These are phyloP conservation scores for Thelaira solivaga DNA, from an alignment of 2,888 invertebrate genomes.

Conservation along the genomic window DNA sequence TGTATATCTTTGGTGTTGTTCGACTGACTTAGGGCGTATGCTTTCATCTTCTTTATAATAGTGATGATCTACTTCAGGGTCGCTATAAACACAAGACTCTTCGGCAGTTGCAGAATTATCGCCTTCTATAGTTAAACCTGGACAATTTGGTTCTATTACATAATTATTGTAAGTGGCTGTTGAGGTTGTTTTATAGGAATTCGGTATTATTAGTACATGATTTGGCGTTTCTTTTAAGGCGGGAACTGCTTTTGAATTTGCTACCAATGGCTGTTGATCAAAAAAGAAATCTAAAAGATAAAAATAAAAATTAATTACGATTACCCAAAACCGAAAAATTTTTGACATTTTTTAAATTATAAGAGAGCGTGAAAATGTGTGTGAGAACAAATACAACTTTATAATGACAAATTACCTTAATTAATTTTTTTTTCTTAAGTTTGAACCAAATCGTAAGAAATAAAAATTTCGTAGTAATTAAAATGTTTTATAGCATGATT, in stretches of 20 bases:
- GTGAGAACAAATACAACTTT: not conserved
- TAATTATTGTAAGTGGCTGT: constrained; percentile 38
- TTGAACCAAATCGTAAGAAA: constrained; percentile 20
- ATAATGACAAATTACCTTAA: constrained; percentile 13
- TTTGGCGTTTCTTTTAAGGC: constrained; percentile 24
- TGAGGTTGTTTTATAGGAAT: constrained; percentile 22
- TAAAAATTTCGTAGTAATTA: constrained; percentile 6
- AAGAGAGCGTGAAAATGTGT: not conserved
- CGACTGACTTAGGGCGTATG: not conserved
- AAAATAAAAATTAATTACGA: not conserved
- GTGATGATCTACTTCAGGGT: constrained; percentile 70
- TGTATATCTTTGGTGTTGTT: constrained; percentile 31
- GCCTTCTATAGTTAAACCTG: constrained; percentile 52
- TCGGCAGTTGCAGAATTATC: constrained; percentile 64
- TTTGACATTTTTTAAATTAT: not conserved
- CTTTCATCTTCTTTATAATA: constrained; percentile 57
- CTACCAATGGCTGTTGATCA: constrained; percentile 70
- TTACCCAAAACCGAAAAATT: not conserved
- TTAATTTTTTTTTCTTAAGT: constrained; percentile 37
- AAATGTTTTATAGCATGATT: constrained; percentile 43
- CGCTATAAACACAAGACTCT: constrained; percentile 69
- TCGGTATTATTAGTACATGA: constrained; percentile 40
- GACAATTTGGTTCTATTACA: constrained; percentile 27
- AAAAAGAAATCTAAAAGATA: constrained; percentile 72
- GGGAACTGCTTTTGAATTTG: constrained; percentile 38